These are phyloP conservation scores for Nyctibius grandis DNA, from an alignment of 2,797 vertebrate genomes.

Conservation along the genomic window DNA sequence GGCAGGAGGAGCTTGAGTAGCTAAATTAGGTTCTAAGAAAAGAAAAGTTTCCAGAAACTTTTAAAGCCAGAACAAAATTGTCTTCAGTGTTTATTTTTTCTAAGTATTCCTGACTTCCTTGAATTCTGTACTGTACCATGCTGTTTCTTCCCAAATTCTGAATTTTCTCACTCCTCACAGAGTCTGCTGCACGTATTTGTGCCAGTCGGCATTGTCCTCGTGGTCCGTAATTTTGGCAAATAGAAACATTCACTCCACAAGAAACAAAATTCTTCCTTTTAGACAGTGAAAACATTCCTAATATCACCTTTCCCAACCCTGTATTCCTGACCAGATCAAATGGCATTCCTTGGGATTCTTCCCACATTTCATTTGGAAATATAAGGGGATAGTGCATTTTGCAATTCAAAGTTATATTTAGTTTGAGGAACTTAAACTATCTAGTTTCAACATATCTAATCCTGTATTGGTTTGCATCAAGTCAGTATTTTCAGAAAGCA, in stretches of 20 bases:
- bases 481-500: background rate
- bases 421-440: background rate
- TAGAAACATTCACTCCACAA: background rate
- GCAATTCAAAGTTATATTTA: background rate
- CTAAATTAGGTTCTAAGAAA: background rate
- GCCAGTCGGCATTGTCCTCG: background rate
- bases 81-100: background rate
- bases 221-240: background rate
- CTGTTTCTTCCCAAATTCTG: background rate
- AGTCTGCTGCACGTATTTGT: background rate
- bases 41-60: background rate
- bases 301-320: background rate
- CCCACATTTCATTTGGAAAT: background rate
- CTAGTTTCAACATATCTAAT: background rate
- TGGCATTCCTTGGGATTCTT: background rate
- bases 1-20: background rate
- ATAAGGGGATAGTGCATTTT: background rate
- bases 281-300: background rate
- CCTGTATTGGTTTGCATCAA: background rate
- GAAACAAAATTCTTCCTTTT: background rate
- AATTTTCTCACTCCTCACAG: background rate
- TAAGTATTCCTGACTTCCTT: background rate
- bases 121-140: background rate
- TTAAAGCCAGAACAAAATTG: background rate
- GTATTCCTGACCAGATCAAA: background rate